Percentiles rank a stretch among this genome's conserved stretches.
Evolutionary conservation across 1,140 invertebrate species (phyloP).

Genomic region (Notospermus geniculatus): DNA sequence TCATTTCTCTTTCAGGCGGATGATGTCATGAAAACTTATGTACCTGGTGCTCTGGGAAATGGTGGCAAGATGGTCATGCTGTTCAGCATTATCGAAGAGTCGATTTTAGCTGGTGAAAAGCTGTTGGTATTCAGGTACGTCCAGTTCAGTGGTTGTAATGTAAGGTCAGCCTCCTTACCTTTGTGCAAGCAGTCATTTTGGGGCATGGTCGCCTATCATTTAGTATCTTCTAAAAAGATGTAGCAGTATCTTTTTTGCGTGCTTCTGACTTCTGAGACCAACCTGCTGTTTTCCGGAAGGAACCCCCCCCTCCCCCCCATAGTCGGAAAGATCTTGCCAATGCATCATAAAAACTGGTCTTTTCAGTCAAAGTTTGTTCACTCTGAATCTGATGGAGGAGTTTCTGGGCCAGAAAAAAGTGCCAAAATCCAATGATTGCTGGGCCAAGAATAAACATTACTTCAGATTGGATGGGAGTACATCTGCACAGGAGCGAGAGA

Average conservation of each 20-base stretch:
- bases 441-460: conserved; percentile 85
- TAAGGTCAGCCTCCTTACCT: too few species aligned
- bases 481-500: conserved; percentile 87
- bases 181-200: too few species aligned
- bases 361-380: conserved; percentile 88
- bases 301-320: too few species aligned
- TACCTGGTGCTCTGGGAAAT: conserved; percentile 84
- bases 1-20: conserved; percentile 58
- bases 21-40: conserved; percentile 82
- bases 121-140: conserved; percentile 78
- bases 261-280: too few species aligned
- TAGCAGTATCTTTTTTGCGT: too few species aligned
- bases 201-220: too few species aligned
- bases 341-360: too few species aligned
- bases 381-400: conserved; percentile 94
- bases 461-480: conserved; percentile 94
- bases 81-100: conserved; percentile 89
- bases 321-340: not conserved
- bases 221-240: too few species aligned
- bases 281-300: too few species aligned
- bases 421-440: conserved; percentile 62
- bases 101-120: conserved; percentile 81
- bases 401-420: conserved; percentile 80
- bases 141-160: too few species aligned
- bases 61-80: conserved; percentile 94